Percentiles rank a stretch among this genome's conserved stretches.
phyloP scores from a whole-genome alignment of 2,113 vertebrate species.

The Heterotis niloticus region DNA sequence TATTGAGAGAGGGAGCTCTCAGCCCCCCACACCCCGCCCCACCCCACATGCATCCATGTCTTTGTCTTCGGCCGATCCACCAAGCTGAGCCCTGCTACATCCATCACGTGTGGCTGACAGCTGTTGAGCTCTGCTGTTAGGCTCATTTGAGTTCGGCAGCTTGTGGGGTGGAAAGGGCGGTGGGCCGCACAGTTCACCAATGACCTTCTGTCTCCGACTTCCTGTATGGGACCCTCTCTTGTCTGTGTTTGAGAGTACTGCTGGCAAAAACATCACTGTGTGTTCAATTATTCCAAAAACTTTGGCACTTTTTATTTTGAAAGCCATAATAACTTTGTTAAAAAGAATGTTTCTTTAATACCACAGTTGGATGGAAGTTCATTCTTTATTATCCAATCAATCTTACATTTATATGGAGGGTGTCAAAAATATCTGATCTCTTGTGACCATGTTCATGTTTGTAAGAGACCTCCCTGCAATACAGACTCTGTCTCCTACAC shows the following conservation, averaged over 20 bases:
- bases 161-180: conserved; percentile 33
- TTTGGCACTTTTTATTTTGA: conserved; percentile 76
- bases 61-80: conserved; percentile 38
- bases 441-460: background rate
- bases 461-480: background rate
- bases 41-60: background rate
- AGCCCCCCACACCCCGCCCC: background rate
- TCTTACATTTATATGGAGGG: background rate
- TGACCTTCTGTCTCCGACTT: conserved; percentile 51
- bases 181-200: conserved; percentile 39
- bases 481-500: background rate
- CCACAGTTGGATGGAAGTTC: background rate
- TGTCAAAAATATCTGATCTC: background rate
- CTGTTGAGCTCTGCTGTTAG: conserved; percentile 51
- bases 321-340: conserved; percentile 79
- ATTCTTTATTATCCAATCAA: conserved; percentile 1
- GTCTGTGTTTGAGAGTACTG: conserved; percentile 52
- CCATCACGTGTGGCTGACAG: conserved; percentile 32
- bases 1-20: background rate
- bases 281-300: conserved; percentile 72
- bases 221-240: conserved; percentile 41
- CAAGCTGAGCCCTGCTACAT: conserved; percentile 37
- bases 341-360: conserved; percentile 35
- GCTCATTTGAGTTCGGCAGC: conserved; percentile 44
- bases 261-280: conserved; percentile 76